Percentiles rank a stretch among this genome's conserved stretches.
phyloP scores from a whole-genome alignment of 2,888 invertebrate species.

The Pherbina coryleti region DNA sequence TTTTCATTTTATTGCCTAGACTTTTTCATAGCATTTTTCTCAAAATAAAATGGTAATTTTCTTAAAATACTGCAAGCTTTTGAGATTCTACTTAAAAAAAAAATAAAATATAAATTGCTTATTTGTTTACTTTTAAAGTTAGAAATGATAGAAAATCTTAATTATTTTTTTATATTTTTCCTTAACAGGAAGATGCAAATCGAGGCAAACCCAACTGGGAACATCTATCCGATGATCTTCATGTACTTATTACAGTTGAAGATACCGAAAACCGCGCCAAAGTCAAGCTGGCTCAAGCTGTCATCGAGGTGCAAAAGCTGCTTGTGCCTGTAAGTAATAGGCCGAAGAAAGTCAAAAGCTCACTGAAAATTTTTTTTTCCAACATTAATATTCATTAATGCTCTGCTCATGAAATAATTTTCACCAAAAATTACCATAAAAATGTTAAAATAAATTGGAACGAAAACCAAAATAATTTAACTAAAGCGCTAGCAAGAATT shows the following conservation, averaged over 20 bases:
- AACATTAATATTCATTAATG: slow-evolving; percentile 27
- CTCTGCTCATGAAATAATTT: slow-evolving; percentile 25
- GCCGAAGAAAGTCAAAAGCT: not conserved
- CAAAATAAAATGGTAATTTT: not conserved
- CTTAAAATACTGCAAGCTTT: not conserved
- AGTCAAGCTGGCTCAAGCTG: slow-evolving; percentile 93
- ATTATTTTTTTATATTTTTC: slow-evolving; percentile 13
- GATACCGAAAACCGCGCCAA: slow-evolving; percentile 97
- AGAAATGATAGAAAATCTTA: too few species aligned
- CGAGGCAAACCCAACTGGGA: slow-evolving; percentile 99
- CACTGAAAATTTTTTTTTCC: not conserved
- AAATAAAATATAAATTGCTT: not conserved
- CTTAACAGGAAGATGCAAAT: slow-evolving; percentile 94
- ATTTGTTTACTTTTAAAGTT: not conserved
- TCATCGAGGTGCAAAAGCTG: slow-evolving; percentile 97
- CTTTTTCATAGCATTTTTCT: not conserved
- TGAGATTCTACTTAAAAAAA: too few species aligned
- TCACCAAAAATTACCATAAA: slow-evolving; percentile 16
- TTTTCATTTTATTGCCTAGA: too few species aligned
- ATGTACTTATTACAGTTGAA: slow-evolving; percentile 98
- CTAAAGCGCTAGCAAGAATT: not conserved
- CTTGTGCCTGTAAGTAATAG: slow-evolving; percentile 89
- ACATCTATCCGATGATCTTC: slow-evolving; percentile 97
- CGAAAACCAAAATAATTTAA: slow-evolving; percentile 31
- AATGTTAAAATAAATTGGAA: slow-evolving; percentile 12